Evolutionary conservation across 2,113 vertebrate species (phyloP), one percentile per base, ranked within the genome.

Genomic region (Tretioscincus oriximinensis): DNA sequence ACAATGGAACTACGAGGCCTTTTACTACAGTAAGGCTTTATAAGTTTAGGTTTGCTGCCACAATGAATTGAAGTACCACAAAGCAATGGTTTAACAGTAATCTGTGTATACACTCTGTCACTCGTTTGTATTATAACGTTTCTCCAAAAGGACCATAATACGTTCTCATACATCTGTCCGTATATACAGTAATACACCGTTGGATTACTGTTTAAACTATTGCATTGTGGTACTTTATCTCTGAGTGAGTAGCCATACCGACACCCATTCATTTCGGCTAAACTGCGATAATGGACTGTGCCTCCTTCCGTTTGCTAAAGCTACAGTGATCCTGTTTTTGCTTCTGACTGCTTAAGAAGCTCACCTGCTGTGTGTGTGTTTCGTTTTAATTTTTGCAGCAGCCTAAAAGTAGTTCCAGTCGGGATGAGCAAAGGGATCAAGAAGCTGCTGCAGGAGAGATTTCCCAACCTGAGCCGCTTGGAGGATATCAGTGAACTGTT

Each of bases 401-500:
- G 97, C 76, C 89, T 99, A 84, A 98, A 98, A 85, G 97, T 99
- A 0, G 97, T 99, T 20, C 98, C 98, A 0, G 97, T 98, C 69
- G 98, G 98, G 0, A 95, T 97, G 83, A 99, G 98, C 88, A 95
- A 96, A 0, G 97, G 97, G 1, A 94, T 98, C 79, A 99, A 98
- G 94, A 99, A 99, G 88, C 95, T 99, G 67, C 95, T 99, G 76
- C 98, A 99, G 92, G 97, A 99, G 87, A 96, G 86, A 70, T 97
- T 97, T 77, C 98, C 98, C 73, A 97, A 99, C 92, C 97, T 99
- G 97, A 96, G 88, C 92, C 96, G 96, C 75, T 89, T 98, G 79
- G 96, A 98, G 73, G 98, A 99, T 83, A 97, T 99, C 93, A 98
- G 97, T 0, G 97, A 99, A 79, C 95, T 99, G 49, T 92, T 99